Evolutionary conservation across 1,140 invertebrate genomes (phyloP).

Genomic region (Neelides sp.): DNA sequence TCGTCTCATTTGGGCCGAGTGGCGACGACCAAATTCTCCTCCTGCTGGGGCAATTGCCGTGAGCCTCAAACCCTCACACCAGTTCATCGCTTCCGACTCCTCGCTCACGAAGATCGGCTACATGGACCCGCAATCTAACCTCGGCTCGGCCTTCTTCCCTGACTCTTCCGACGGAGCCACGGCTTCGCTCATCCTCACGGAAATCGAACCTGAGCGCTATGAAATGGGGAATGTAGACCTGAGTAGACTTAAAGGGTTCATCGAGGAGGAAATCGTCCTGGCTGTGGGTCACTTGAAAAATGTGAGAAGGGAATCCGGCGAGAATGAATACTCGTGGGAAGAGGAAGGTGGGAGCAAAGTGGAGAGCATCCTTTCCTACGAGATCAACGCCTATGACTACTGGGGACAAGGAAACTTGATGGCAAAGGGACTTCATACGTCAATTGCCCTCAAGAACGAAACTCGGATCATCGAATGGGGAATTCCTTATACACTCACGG

Average conservation of each 20-base stretch:
- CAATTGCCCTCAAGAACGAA: conserved; percentile 13
- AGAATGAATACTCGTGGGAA: conserved; percentile 5
- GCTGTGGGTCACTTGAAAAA: conserved; percentile 15
- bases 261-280: conserved; percentile 24
- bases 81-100: conserved; percentile 19
- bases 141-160: conserved; percentile 20
- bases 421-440: conserved; percentile 29
- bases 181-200: conserved; percentile 15
- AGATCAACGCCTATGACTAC: conserved; percentile 19
- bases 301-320: conserved; percentile 3
- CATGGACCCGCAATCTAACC: conserved; percentile 14
- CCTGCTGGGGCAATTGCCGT: conserved; percentile 21
- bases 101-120: conserved; percentile 19
- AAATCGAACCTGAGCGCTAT: conserved; percentile 26
- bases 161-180: conserved; percentile 2
- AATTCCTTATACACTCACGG: conserved; percentile 14
- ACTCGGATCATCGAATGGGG: conserved; percentile 30
- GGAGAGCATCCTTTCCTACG: conserved; percentile 24
- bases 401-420: conserved; percentile 24
- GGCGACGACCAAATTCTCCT: conserved; percentile 22
- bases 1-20: conserved; percentile 19
- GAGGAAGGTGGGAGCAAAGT: conserved; percentile 12
- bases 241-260: conserved; percentile 22
- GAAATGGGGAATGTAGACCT: conserved; percentile 24
- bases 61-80: conserved; percentile 12